phyloP scores from a whole-genome alignment of 2,888 invertebrate genomes.

The Acronicta alni region DNA sequence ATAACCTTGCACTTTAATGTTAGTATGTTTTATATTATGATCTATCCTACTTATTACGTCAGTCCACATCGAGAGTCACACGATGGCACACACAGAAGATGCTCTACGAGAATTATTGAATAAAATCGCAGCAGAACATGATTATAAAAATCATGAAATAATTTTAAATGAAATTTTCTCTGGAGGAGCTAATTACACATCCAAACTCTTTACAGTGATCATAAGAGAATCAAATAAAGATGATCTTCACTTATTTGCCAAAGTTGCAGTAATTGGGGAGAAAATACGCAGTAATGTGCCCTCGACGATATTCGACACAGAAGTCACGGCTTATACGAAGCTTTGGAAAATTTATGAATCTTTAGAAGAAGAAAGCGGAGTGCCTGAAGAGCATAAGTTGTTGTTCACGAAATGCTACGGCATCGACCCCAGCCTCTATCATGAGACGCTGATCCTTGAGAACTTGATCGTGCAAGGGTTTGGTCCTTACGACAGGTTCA shows the following conservation, averaged over 20 bases:
- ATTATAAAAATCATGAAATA: slow-evolving; percentile 24
- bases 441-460: slow-evolving; percentile 47
- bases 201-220: slow-evolving; percentile 25
- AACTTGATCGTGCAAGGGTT: slow-evolving; percentile 52
- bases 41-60: too few relatives aligned
- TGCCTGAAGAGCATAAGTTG: slow-evolving; percentile 35
- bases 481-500: slow-evolving; percentile 49
- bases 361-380: slow-evolving; percentile 32
- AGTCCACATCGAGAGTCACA: neutral
- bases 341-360: slow-evolving; percentile 24
- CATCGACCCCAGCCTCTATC: slow-evolving; percentile 15
- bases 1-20: too few relatives aligned
- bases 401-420: slow-evolving; percentile 46
- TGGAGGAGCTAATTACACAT: slow-evolving; percentile 48
- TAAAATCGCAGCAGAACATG: slow-evolving; percentile 33
- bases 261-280: slow-evolving; percentile 30
- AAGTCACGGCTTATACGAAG: slow-evolving; percentile 35
- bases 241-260: slow-evolving; percentile 39
- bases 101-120: slow-evolving; percentile 9
- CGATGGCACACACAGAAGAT: slow-evolving; percentile 22
- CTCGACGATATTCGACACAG: slow-evolving; percentile 22
- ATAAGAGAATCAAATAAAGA: slow-evolving; percentile 19
- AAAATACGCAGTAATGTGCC: slow-evolving; percentile 14
- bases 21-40: too few relatives aligned
- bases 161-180: slow-evolving; percentile 26